These are phyloP conservation scores for Atractosteus spatula DNA, from an alignment of 2,113 vertebrate species.

Conservation along the genomic window DNA sequence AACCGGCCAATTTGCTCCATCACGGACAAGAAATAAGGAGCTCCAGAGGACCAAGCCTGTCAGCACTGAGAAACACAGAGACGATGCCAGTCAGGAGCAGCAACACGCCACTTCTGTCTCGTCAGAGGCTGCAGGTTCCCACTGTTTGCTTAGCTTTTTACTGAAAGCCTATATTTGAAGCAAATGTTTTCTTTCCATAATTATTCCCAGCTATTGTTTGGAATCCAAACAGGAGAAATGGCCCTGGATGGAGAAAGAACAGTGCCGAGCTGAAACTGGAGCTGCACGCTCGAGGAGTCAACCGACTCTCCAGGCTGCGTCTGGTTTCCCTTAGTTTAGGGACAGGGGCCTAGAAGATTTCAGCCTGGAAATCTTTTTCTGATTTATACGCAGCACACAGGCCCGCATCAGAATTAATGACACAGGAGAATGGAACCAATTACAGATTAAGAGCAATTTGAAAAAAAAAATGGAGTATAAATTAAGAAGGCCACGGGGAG, in stretches of 20 bases:
- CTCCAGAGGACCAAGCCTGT: no score
- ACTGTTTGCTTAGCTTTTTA: not conserved
- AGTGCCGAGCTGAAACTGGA: no score
- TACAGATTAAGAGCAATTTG: constrained; percentile 77
- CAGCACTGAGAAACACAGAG: no score
- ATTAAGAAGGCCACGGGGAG: no score
- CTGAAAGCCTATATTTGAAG: not conserved
- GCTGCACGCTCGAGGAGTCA: no score
- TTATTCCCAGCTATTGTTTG: constrained; percentile 1
- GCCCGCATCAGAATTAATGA: constrained; percentile 38
- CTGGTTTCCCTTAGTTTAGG: not conserved
- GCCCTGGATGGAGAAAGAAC: no score
- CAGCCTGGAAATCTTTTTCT: no score
- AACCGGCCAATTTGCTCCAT: no score
- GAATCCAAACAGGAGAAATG: not conserved
- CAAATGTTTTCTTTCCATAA: constrained; percentile 4
- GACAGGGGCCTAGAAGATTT: not conserved
- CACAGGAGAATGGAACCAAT: constrained; percentile 71
- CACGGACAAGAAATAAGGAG: no score
- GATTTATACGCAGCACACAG: constrained; percentile 55
- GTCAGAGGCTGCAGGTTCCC: not conserved
- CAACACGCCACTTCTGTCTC: no score
- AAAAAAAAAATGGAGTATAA: constrained; percentile 11
- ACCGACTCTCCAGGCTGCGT: no score
- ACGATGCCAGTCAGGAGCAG: no score